phyloP scores from a whole-genome alignment of 2,113 vertebrate genomes.

The Triplophysa siluroides region DNA sequence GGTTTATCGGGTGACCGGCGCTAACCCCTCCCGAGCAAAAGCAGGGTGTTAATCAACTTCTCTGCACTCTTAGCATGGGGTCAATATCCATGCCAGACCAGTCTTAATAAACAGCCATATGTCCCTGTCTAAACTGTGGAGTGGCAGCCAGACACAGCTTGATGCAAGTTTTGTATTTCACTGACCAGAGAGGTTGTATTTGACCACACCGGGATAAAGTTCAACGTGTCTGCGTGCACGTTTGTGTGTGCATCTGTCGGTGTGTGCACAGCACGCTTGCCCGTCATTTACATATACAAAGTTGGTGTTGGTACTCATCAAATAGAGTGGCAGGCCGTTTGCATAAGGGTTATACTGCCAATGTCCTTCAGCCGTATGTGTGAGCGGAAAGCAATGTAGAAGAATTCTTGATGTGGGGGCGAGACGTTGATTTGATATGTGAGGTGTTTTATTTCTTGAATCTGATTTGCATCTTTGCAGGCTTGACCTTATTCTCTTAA shows the following conservation, averaged over 20 bases:
- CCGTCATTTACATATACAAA: constrained; percentile 76
- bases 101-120: constrained; percentile 51
- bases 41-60: constrained; percentile 67
- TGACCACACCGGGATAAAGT: constrained; percentile 28
- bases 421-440: constrained; percentile 1
- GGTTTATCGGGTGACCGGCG: constrained; percentile 19
- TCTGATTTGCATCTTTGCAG: not conserved
- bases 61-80: constrained; percentile 62
- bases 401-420: not conserved
- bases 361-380: constrained; percentile 69
- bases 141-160: constrained; percentile 21
- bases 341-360: constrained; percentile 70
- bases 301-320: constrained; percentile 73
- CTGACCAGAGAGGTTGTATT: constrained; percentile 4
- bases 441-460: constrained; percentile 20
- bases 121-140: constrained; percentile 32
- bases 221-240: constrained; percentile 16
- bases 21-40: constrained; percentile 16
- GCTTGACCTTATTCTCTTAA: not conserved
- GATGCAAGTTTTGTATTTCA: constrained; percentile 22
- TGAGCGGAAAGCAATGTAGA: constrained; percentile 25
- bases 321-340: constrained; percentile 73
- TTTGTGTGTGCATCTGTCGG: constrained; percentile 16
- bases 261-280: constrained; percentile 52
- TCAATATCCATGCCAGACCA: constrained; percentile 28